A percentile compares a stretch with the other conserved stretches of the same genome.
phyloP scores from a whole-genome alignment of 2,888 invertebrate species.

The Conus canariensis region DNA sequence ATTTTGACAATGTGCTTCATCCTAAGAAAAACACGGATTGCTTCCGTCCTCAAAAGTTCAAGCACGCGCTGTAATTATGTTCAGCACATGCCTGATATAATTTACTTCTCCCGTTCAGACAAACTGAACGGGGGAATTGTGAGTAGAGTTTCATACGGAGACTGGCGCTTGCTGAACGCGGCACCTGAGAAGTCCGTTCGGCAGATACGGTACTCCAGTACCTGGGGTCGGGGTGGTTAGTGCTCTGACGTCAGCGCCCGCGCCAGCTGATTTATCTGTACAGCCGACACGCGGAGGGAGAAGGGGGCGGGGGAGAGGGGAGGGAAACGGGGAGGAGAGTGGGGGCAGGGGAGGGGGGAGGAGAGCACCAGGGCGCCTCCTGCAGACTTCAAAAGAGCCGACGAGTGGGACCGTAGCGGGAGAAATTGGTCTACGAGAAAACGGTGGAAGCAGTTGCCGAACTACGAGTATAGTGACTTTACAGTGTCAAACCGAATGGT shows the following conservation, averaged over 20 bases:
- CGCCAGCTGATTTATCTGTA: slow-evolving; percentile 16
- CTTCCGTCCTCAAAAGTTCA: too few species aligned
- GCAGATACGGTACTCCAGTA: too few species aligned
- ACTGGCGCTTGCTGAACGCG: too few species aligned
- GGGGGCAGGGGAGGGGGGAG: background rate
- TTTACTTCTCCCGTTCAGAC: too few species aligned
- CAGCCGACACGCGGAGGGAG: slow-evolving; percentile 4
- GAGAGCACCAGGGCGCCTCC: background rate
- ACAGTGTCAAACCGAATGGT: background rate
- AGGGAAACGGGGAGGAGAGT: background rate
- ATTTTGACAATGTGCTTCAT: too few species aligned
- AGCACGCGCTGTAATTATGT: too few species aligned
- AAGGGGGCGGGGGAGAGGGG: background rate
- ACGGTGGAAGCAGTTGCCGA: background rate
- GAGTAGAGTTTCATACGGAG: too few species aligned
- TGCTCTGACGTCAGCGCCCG: slow-evolving; percentile 19
- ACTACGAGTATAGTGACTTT: background rate
- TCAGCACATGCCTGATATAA: too few species aligned
- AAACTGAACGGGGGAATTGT: too few species aligned
- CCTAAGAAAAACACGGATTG: too few species aligned
- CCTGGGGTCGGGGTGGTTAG: background rate
- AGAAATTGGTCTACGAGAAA: slow-evolving; percentile 26
- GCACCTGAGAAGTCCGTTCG: too few species aligned
- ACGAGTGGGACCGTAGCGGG: slow-evolving; percentile 32
- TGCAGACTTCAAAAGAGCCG: slow-evolving; percentile 32